A percentile compares a stretch with the other conserved stretches of the same genome.
These are phyloP conservation scores for Diarsia rubi DNA, from an alignment of 2,888 invertebrate genomes.

Conservation along the genomic window DNA sequence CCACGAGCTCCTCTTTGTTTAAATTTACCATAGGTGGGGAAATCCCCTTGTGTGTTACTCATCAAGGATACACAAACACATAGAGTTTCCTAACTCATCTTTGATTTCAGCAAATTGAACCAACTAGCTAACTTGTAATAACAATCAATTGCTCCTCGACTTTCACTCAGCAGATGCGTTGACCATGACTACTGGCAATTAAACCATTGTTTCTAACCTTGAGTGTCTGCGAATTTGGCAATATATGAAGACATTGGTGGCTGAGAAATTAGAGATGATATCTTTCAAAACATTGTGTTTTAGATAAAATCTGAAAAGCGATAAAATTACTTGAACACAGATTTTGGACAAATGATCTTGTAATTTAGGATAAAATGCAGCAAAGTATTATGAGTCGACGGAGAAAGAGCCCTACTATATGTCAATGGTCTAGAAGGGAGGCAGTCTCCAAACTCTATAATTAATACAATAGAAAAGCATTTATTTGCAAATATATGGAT, in stretches of 20 bases:
- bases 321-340: neutral
- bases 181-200: conserved; percentile 48
- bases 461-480: no score
- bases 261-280: conserved; percentile 15
- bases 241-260: conserved; percentile 34
- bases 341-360: neutral
- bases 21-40: neutral
- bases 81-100: neutral
- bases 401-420: neutral
- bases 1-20: neutral
- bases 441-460: neutral
- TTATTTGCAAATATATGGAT: no score
- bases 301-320: conserved; percentile 15
- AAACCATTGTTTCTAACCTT: conserved; percentile 45
- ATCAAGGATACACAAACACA: neutral
- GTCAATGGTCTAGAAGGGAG: neutral
- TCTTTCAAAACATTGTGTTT: conserved; percentile 3
- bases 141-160: conserved; percentile 14
- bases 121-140: conserved; percentile 12
- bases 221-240: conserved; percentile 38
- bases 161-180: conserved; percentile 46
- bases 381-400: neutral
- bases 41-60: neutral
- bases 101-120: conserved; percentile 1
- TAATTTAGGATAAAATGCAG: neutral